Evolutionary conservation across 2,797 vertebrate genomes (phyloP).

Genomic region (Sebastes taczanowskii): DNA sequence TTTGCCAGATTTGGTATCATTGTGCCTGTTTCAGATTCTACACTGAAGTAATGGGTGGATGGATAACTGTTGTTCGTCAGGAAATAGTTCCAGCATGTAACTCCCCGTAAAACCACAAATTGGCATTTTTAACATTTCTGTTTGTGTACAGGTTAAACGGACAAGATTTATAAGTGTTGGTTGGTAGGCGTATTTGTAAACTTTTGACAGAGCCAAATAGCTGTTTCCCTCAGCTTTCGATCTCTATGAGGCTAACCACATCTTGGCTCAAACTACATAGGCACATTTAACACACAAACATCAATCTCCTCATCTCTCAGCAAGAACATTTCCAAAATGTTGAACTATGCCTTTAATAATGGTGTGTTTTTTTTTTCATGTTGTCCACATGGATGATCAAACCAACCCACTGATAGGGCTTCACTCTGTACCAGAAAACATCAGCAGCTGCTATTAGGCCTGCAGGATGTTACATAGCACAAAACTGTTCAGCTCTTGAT

Average conservation of each 20-base stretch:
- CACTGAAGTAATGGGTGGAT: too few species aligned
- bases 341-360: background rate
- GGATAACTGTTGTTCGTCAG: too few species aligned
- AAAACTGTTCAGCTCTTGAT: slow-evolving; percentile 20
- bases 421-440: background rate
- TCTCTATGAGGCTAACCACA: background rate
- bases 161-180: background rate
- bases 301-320: background rate
- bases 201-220: background rate
- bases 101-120: too few species aligned
- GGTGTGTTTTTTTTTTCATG: background rate
- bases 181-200: background rate
- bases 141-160: background rate
- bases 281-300: background rate
- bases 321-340: background rate
- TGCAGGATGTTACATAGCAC: background rate
- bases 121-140: too few species aligned
- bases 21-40: too few species aligned
- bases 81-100: too few species aligned
- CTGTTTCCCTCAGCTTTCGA: background rate
- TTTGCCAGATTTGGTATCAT: background rate
- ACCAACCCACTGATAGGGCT: background rate
- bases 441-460: background rate
- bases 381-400: slow-evolving; percentile 1
- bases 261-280: background rate